A percentile compares a stretch with the other conserved stretches of the same genome.
Evolutionary conservation across 2,113 vertebrate genomes (phyloP).

Genomic region (Chauna torquata): DNA sequence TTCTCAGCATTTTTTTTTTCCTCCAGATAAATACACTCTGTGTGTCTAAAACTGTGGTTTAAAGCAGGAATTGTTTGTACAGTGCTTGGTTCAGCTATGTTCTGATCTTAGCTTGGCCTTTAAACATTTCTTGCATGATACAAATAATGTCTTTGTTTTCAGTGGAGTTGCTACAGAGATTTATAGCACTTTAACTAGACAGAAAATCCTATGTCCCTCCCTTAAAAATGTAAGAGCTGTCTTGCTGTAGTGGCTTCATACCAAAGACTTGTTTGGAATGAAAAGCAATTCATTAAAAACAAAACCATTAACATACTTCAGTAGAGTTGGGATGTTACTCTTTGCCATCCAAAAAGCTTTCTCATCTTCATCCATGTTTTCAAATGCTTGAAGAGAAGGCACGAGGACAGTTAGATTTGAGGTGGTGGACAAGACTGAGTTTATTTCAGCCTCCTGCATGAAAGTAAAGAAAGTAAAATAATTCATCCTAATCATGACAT

Average conservation of each 20-base stretch:
- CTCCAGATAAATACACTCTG: not conserved
- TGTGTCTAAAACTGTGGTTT: not conserved
- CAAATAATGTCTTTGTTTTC: not conserved
- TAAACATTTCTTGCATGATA: not conserved
- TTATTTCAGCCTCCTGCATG: constrained; percentile 79
- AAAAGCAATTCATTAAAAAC: not conserved
- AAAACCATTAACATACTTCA: constrained; percentile 78
- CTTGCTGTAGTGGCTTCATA: not conserved
- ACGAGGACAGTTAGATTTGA: constrained; percentile 87
- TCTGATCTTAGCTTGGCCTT: not conserved
- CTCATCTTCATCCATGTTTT: constrained; percentile 81
- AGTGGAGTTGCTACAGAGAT: not conserved
- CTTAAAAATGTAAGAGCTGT: not conserved
- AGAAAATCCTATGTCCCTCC: not conserved
- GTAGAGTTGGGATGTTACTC: constrained; percentile 81
- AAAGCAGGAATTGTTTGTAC: not conserved
- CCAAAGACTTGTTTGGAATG: not conserved
- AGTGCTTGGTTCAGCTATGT: not conserved
- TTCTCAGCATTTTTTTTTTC: not conserved
- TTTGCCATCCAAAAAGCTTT: constrained; percentile 82
- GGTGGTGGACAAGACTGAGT: constrained; percentile 59
- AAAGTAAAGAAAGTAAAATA: not conserved
- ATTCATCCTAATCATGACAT: not conserved
- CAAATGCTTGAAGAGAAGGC: constrained; percentile 82
- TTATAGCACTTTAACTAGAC: not conserved